These are phyloP conservation scores for Origma solitaria DNA, from an alignment of 2,113 vertebrate genomes.

Conservation along the genomic window DNA sequence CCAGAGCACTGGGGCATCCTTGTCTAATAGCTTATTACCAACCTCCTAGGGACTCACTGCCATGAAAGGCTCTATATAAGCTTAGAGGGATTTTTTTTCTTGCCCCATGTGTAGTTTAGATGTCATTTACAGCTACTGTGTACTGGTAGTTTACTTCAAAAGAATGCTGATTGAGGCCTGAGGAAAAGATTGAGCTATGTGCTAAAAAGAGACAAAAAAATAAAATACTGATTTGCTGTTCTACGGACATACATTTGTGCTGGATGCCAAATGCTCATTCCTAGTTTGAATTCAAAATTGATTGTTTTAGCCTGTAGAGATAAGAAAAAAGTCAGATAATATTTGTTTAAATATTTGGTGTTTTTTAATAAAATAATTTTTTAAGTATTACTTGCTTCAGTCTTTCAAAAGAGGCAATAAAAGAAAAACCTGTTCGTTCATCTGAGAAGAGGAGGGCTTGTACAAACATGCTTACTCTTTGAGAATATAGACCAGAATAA, in stretches of 20 bases:
- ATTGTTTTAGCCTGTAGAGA: background rate
- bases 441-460: background rate
- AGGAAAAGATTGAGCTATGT: constrained; percentile 16
- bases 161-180: background rate
- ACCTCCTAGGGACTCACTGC: background rate
- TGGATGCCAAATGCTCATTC: background rate
- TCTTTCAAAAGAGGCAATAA: background rate
- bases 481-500: background rate
- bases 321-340: background rate
- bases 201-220: constrained; percentile 30
- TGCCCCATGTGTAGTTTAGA: constrained; percentile 14
- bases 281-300: background rate
- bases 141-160: constrained; percentile 57
- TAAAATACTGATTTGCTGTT: background rate
- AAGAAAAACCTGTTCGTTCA: background rate
- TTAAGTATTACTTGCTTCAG: background rate
- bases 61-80: constrained; percentile 14
- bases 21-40: constrained; percentile 21
- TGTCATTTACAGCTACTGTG: constrained; percentile 25
- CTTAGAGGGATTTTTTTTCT: background rate
- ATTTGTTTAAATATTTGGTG: background rate
- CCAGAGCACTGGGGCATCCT: background rate
- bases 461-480: background rate
- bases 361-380: background rate
- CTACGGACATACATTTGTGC: background rate